Evolutionary conservation across 2,797 vertebrate species (phyloP).

Genomic region (Sciurus carolinensis): DNA sequence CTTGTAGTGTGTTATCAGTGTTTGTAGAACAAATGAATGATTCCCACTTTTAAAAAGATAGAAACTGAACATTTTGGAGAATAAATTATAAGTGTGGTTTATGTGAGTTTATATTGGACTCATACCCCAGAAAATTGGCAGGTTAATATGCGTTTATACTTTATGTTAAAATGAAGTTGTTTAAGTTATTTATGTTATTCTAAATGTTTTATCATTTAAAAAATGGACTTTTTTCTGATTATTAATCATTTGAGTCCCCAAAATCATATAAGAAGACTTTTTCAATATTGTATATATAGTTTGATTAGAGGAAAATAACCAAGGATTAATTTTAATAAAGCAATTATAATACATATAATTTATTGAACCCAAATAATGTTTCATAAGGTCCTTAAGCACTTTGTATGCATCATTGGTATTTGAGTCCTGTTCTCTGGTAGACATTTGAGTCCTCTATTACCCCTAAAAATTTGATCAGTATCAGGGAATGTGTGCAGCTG

Average conservation of each 20-base stretch:
- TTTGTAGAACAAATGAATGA: slow-evolving; percentile 55
- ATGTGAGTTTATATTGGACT: slow-evolving; percentile 59
- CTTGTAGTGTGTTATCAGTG: not conserved
- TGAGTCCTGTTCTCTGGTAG: not conserved
- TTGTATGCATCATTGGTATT: not conserved
- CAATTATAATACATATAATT: not conserved
- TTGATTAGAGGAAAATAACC: slow-evolving; percentile 45
- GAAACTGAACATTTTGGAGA: slow-evolving; percentile 43
- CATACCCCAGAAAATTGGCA: slow-evolving; percentile 41
- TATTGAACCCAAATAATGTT: not conserved
- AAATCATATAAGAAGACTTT: slow-evolving; percentile 46
- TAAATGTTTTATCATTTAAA: slow-evolving; percentile 44
- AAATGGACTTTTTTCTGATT: not conserved
- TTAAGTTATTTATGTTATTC: slow-evolving; percentile 67
- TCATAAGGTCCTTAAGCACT: not conserved
- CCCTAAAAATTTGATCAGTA: not conserved
- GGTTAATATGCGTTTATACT: slow-evolving; percentile 18
- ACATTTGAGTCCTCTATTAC: slow-evolving; percentile 1
- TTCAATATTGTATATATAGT: not conserved
- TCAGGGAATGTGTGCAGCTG: not conserved
- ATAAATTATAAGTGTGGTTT: slow-evolving; percentile 34
- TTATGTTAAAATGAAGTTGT: slow-evolving; percentile 53
- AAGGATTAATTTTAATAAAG: not conserved
- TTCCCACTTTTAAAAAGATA: slow-evolving; percentile 55
- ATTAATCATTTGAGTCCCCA: not conserved